Conservation (phyloP, 2,797 vertebrate genomes). For the Hirundo rustica region DNA sequence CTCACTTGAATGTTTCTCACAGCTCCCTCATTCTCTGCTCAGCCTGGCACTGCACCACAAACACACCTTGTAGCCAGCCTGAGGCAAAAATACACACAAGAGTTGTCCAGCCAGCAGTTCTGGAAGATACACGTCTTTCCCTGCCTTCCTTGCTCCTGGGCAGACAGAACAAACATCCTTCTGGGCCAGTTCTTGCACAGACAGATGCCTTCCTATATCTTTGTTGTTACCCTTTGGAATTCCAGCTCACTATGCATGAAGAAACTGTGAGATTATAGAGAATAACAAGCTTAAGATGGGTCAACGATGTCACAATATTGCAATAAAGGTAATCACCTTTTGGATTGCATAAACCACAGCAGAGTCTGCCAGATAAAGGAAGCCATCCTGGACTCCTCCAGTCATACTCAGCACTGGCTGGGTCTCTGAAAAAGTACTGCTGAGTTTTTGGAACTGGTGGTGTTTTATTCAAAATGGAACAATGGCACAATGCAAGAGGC, state of each 20-base stretch:
- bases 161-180: background rate
- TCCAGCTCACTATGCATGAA: background rate
- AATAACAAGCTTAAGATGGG: background rate
- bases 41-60: background rate
- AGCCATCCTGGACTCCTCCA: background rate
- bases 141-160: background rate
- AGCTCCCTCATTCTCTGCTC: background rate
- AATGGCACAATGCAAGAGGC: background rate
- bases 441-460: background rate
- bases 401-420: background rate
- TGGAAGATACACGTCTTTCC: background rate
- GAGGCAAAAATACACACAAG: background rate
- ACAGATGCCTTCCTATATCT: background rate
- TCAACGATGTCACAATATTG: constrained; percentile 17
- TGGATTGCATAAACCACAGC: background rate
- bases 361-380: background rate
- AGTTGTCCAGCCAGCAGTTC: background rate
- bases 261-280: background rate
- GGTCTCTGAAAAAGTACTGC: background rate
- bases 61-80: accelerated
- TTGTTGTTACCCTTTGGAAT: constrained; percentile 29
- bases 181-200: background rate
- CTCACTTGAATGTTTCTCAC: background rate
- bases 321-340: background rate
- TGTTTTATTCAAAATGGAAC: background rate